phyloP scores from a whole-genome alignment of 1,140 invertebrate genomes.

The Leptinotarsa texana region DNA sequence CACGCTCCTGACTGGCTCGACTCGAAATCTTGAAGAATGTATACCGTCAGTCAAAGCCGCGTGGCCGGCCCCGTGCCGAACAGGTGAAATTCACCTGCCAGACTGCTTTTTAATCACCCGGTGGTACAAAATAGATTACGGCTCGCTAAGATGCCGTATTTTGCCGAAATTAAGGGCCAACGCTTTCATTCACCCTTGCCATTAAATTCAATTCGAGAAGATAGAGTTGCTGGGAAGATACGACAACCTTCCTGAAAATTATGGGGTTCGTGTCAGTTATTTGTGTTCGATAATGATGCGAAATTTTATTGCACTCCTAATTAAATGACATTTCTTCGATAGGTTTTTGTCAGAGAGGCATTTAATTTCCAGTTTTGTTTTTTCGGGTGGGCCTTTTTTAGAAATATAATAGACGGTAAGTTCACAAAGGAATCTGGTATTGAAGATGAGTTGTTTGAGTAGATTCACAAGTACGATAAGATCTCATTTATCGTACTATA shows the following conservation, averaged over 20 bases:
- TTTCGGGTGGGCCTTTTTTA: background rate
- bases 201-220: slow-evolving; percentile 20
- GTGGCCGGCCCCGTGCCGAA: slow-evolving; percentile 23
- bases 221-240: slow-evolving; percentile 7
- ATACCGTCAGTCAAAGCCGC: slow-evolving; percentile 9
- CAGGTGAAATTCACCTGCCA: slow-evolving; percentile 27
- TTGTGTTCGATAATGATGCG: slow-evolving; percentile 14
- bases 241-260: slow-evolving; percentile 23
- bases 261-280: slow-evolving; percentile 17
- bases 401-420: background rate
- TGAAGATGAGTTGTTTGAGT: background rate
- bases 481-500: too few species aligned
- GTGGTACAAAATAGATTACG: slow-evolving; percentile 27
- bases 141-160: slow-evolving; percentile 16
- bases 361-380: slow-evolving; percentile 14
- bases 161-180: slow-evolving; percentile 20
- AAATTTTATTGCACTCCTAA: slow-evolving; percentile 13
- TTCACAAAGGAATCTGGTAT: background rate
- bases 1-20: background rate
- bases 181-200: slow-evolving; percentile 19
- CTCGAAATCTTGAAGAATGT: background rate
- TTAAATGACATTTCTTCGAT: slow-evolving; percentile 24
- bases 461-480: background rate
- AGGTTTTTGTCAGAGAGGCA: slow-evolving; percentile 17
- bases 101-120: slow-evolving; percentile 21